A percentile compares a stretch with the other conserved stretches of the same genome.
phyloP scores from a whole-genome alignment of 2,888 invertebrate species.

The Osmoderma eremita region DNA sequence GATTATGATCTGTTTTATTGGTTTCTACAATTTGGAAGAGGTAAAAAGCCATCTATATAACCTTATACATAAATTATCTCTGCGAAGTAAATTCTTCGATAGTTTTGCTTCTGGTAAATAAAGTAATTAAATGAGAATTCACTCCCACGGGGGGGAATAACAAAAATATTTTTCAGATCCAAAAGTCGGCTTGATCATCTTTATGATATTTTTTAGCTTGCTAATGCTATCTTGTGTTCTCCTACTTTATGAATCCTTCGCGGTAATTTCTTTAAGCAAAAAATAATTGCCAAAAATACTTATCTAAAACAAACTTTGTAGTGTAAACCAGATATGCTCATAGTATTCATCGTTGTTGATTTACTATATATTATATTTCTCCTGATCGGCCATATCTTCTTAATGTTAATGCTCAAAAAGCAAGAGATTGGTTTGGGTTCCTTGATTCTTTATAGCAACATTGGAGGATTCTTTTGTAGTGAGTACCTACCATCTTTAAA shows the following conservation, averaged over 20 bases:
- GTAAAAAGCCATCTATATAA: not conserved
- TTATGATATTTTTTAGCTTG: slow-evolving; percentile 28
- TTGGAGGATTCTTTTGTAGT: slow-evolving; percentile 42
- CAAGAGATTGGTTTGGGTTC: slow-evolving; percentile 32
- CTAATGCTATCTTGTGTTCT: slow-evolving; percentile 34
- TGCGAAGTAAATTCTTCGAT: slow-evolving; percentile 17
- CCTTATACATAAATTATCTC: slow-evolving; percentile 11
- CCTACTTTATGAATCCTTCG: slow-evolving; percentile 32
- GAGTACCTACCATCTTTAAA: slow-evolving; percentile 10
- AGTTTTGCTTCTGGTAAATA: slow-evolving; percentile 25
- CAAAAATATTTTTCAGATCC: slow-evolving; percentile 22
- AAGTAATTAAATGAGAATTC: not conserved
- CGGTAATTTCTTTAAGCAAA: slow-evolving; percentile 6
- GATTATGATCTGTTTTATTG: slow-evolving; percentile 28
- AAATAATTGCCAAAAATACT: not conserved
- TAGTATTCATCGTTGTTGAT: slow-evolving; percentile 27
- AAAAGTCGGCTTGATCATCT: slow-evolving; percentile 7
- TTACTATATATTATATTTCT: slow-evolving; percentile 28
- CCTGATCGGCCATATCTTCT: slow-evolving; percentile 7
- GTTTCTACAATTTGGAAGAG: slow-evolving; percentile 15
- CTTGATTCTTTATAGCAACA: slow-evolving; percentile 40
- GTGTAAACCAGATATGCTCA: slow-evolving; percentile 21
- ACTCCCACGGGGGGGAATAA: not conserved
- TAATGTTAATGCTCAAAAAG: slow-evolving; percentile 39
- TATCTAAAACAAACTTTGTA: slow-evolving; percentile 1